Percentiles rank a stretch among this genome's conserved stretches.
These are phyloP conservation scores for Anolis apletophallus DNA, from an alignment of 2,797 vertebrate species.

Conservation along the genomic window DNA sequence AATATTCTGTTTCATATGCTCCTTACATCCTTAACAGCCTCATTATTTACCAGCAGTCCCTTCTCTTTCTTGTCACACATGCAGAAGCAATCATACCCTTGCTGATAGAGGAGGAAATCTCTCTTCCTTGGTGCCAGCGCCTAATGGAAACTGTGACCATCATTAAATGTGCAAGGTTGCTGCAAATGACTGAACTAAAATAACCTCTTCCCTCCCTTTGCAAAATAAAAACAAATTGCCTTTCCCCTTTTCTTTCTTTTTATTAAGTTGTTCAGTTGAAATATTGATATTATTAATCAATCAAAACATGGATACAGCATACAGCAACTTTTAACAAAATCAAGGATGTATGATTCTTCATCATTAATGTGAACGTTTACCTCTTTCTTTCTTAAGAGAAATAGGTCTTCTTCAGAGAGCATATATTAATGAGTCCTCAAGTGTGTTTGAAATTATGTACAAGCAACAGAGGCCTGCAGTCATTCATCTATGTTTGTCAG, in stretches of 20 bases:
- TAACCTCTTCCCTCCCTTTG: slow-evolving; percentile 15
- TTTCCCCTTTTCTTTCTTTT: neutral
- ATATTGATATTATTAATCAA: rapidly evolving
- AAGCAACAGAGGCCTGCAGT: neutral
- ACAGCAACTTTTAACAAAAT: neutral
- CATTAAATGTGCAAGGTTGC: slow-evolving; percentile 47
- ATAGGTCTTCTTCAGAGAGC: neutral
- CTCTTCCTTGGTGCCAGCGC: slow-evolving; percentile 43
- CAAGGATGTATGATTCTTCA: neutral
- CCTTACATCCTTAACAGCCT: slow-evolving; percentile 71
- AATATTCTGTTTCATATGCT: slow-evolving; percentile 83
- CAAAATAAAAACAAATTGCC: neutral
- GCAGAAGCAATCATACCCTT: slow-evolving; percentile 40
- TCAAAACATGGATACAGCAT: neutral
- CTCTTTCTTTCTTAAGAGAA: neutral
- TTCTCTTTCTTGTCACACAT: slow-evolving; percentile 43
- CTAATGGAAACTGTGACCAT: slow-evolving; percentile 61
- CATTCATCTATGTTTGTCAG: neutral
- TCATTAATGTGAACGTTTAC: neutral
- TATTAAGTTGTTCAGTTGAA: slow-evolving; percentile 6
- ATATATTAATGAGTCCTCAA: neutral
- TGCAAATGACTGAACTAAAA: slow-evolving; percentile 26
- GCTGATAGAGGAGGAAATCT: slow-evolving; percentile 45
- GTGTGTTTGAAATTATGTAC: neutral
- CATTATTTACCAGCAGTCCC: slow-evolving; percentile 75